Base-by-base conservation (phyloP, 2,113 vertebrate genomes). In the Hippocampus comes region DNA sequence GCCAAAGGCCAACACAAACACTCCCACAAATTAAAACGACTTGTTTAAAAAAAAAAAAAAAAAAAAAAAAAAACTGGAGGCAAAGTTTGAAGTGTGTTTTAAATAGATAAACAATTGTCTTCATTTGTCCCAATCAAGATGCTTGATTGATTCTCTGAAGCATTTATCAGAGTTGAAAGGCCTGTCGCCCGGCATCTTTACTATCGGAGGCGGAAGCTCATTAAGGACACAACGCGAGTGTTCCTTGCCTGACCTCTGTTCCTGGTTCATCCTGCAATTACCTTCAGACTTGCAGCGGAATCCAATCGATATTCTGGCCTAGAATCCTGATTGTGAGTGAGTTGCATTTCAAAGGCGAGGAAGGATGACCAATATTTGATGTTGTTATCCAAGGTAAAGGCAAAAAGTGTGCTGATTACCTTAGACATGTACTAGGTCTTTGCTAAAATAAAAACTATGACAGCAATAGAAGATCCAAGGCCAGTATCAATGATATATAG, bases 1-100 rank as follows among this genome's bases (percentile, higher is more conserved):
- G 21, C 21, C 61, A 42, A 38, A 61, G 59, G 30, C 30, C 61
- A 63, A n/a, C 61, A 63, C 10, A 55, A 83, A 74, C 71, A 60
- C 75, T 79, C 63, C 20, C 38, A 79, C 79, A 72, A 78, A 83
- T 83, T 70, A 85, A 80, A 86, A 80, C 67, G 67, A 75, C 80
- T 79, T 77, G n/a, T 30, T 63, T 27, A n/a, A 55, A 55, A 55
- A 2, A 30, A 30, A 34, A 34, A 34, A 57, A n/a, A 55, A 55
- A 55, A 2, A 30, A 30, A 34, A 34, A 34, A 34, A 34, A 34
- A 34, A 34, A 34, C 20, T n/a, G 20, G 20, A 67, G 71, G 68
- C 67, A 72, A 76, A 70, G 73, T 68, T 77, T 68, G 38, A 80
- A 64, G 63, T 80, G 76, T 30, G 21, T 63, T 12, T 27, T 74